Conservation (phyloP, 2,888 invertebrate genomes). For the Eucriotettix oculatus region DNA sequence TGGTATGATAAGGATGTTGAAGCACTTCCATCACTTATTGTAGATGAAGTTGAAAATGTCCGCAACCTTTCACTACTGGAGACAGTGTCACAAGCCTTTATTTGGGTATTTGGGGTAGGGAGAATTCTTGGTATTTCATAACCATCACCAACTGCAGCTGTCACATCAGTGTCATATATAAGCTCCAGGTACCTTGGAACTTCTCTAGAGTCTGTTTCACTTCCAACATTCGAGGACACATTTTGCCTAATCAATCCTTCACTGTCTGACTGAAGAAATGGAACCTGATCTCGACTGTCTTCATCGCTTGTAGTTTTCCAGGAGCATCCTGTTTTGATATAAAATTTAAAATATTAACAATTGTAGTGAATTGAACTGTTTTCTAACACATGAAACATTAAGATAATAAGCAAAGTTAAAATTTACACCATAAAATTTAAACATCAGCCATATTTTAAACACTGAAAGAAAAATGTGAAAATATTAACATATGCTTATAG, state of each 20-base stretch:
- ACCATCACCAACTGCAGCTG: conserved; percentile 35
- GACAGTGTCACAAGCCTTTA: background rate
- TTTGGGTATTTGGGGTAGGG: background rate
- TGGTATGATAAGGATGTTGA: conserved; percentile 6
- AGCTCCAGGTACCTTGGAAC: conserved; percentile 49
- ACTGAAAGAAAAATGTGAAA: too few relatives aligned
- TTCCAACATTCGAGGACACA: background rate
- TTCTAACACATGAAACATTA: too few relatives aligned
- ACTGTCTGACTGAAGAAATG: conserved; percentile 23
- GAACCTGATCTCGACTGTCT: conserved; percentile 29
- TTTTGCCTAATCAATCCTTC: background rate
- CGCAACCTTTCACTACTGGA: conserved; percentile 16
- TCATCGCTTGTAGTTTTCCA: conserved; percentile 32
- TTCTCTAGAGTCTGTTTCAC: conserved; percentile 4
- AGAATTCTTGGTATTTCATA: conserved; percentile 43
- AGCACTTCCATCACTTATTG: conserved; percentile 12
- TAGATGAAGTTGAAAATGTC: conserved; percentile 13
- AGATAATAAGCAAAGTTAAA: background rate
- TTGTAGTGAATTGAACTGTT: background rate
- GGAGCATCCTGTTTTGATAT: conserved; percentile 26
- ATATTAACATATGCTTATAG: too few relatives aligned
- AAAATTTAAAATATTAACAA: background rate
- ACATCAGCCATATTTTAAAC: background rate
- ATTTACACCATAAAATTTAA: background rate
- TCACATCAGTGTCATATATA: conserved; percentile 36